Evolutionary conservation across 2,797 vertebrate genomes (phyloP).

Genomic region (Enteromius afrohamiltoni): DNA sequence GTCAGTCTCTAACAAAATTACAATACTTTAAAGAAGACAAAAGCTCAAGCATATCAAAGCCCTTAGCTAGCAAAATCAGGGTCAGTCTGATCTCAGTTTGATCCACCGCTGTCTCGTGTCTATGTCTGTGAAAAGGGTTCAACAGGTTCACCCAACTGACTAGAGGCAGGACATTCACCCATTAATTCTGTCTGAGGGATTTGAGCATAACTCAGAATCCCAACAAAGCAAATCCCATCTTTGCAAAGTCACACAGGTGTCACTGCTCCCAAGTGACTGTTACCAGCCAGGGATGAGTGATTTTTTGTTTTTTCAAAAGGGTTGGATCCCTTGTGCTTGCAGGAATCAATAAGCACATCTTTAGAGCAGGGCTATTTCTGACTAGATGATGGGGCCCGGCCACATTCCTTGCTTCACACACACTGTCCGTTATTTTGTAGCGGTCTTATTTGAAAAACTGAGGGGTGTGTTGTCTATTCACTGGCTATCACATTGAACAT

Average conservation of each 20-base stretch:
- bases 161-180: conserved; percentile 42
- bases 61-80: conserved; percentile 29
- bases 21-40: background rate
- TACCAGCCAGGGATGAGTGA: conserved; percentile 25
- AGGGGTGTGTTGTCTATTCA: conserved; percentile 15
- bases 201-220: conserved; percentile 57
- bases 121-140: conserved; percentile 58
- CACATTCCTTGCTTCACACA: conserved; percentile 46
- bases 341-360: conserved; percentile 55
- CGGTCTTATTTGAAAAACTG: conserved; percentile 39
- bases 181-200: conserved; percentile 53
- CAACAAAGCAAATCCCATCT: conserved; percentile 62
- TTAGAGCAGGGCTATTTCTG: conserved; percentile 55
- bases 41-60: conserved; percentile 14
- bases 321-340: conserved; percentile 32
- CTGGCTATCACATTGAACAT: background rate
- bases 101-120: conserved; percentile 43
- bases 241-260: conserved; percentile 55
- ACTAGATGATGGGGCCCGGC: conserved; percentile 30
- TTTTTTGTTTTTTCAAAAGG: conserved; percentile 31
- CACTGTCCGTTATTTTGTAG: background rate
- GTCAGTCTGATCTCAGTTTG: conserved; percentile 57
- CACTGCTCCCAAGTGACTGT: conserved; percentile 36
- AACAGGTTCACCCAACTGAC: conserved; percentile 50
- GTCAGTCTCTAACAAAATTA: background rate